Base-by-base conservation (phyloP, 2,113 vertebrate species). In the Xenus cinereus region DNA sequence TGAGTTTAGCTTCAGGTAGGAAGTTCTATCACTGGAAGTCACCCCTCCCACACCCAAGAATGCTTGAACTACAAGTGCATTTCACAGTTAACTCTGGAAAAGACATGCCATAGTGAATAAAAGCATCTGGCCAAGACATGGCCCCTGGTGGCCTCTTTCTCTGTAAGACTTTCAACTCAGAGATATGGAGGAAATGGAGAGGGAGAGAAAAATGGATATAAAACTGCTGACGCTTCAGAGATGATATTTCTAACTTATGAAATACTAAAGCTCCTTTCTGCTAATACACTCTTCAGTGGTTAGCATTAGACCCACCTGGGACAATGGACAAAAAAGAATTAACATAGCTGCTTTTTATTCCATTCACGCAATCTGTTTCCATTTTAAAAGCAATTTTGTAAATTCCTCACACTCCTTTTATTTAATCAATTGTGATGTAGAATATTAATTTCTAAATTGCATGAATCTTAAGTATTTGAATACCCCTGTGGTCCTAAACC, bases 361-460 rank as follows among this genome's bases (percentile, higher is more conserved):
- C 57, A 27, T 88, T 87, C 96, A 93, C 71, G 81, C 89, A 92
- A 87, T 89, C 89, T 91, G 87, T 74, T 93, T 88, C 93, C 93
- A 94, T 97, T 97, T 96, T 96, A 94, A 92, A 95, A 94, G 79
- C 85, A 91, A 95, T 97, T 96, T 89, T 62, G 90, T 68, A 91
- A 94, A 93, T 93, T 92, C 89, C 95, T 96, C 91, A 89, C 54
- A 87, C 72, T 94, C 57, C 51, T 93, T 96, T 87, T 93, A 95
- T 95, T 95, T 95, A 96, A 97, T 97, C 92, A 94, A 80, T 95
- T 92, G 84, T 95, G 96, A 97, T 96, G 94, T 90, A 92, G 93
- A 95, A 85, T 95, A 97, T 96, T 96, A 96, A 95, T 97, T 96
- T 95, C 86, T 86, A 96, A 96, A 96, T 87, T 91, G 88, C 90